Conservation (phyloP, 2,113 vertebrate genomes). For the Neopipo cinnamomea region DNA sequence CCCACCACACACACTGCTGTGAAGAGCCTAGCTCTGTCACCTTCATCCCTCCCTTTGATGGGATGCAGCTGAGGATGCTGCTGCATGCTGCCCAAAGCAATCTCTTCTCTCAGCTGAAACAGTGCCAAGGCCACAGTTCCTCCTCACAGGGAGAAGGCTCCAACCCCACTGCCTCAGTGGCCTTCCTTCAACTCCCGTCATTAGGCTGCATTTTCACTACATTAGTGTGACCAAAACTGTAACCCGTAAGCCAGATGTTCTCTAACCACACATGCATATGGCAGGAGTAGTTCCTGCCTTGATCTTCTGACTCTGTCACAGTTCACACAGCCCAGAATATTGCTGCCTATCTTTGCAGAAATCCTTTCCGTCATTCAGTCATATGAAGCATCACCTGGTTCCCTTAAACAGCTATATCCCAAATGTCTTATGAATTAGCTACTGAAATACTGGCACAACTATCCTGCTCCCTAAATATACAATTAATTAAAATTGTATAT, state of each 20-base stretch:
- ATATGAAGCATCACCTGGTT: background rate
- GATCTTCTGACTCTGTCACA: background rate
- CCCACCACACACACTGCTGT: fast-evolving
- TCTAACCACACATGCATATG: background rate
- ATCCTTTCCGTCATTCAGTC: background rate
- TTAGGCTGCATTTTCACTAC: background rate
- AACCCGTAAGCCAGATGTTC: background rate
- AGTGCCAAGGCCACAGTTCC: fast-evolving
- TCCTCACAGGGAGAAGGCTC: background rate
- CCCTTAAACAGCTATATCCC: background rate
- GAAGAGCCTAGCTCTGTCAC: fast-evolving
- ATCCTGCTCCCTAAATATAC: background rate
- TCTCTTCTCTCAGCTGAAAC: background rate
- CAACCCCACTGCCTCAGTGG: too few relatives aligned
- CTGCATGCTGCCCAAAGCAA: fast-evolving
- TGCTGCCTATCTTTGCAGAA: background rate
- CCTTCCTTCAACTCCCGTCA: background rate
- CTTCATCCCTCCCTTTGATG: background rate
- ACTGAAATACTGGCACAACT: background rate
- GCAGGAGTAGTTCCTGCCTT: background rate
- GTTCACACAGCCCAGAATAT: background rate
- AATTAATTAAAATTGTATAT: background rate
- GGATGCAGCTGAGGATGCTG: too few relatives aligned
- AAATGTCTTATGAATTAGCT: background rate
- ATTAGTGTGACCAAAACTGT: background rate